These are phyloP conservation scores for Hemibagrus guttatus DNA, from an alignment of 2,797 vertebrate species.

Conservation along the genomic window DNA sequence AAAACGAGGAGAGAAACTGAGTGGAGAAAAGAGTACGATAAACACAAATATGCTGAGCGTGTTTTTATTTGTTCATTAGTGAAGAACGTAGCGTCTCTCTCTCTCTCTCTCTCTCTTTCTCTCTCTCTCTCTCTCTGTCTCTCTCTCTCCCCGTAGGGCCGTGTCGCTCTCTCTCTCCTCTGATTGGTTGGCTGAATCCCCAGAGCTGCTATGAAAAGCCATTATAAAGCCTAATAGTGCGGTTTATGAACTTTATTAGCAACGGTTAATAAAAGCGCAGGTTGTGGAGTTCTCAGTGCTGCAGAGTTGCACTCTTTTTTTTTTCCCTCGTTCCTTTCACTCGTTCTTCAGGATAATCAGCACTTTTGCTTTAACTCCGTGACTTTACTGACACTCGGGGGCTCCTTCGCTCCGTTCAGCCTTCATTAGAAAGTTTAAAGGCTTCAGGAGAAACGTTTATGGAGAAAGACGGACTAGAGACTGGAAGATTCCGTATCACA, in stretches of 20 bases:
- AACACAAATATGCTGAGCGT: neutral
- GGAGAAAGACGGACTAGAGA: neutral
- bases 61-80: slow-evolving; percentile 80
- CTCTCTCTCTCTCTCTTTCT: neutral
- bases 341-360: neutral
- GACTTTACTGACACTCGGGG: neutral
- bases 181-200: slow-evolving; percentile 75
- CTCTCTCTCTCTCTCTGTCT: neutral
- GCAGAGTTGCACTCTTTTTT: neutral
- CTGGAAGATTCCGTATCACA: neutral
- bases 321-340: slow-evolving; percentile 12
- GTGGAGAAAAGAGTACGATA: neutral
- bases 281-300: neutral
- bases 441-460: neutral
- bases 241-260: slow-evolving; percentile 80
- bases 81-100: slow-evolving; percentile 52
- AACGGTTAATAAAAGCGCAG: slow-evolving; percentile 73
- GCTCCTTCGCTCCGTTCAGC: neutral
- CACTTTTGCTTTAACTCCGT: neutral
- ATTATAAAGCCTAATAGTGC: slow-evolving; percentile 79
- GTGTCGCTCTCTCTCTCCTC: slow-evolving; percentile 67
- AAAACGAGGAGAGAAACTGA: neutral
- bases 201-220: slow-evolving; percentile 73
- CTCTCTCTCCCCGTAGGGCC: slow-evolving; percentile 66
- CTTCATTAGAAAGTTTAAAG: neutral